Evolutionary conservation across 2,113 vertebrate genomes (phyloP).

Genomic region (rat (Rattus norvegicus)): DNA sequence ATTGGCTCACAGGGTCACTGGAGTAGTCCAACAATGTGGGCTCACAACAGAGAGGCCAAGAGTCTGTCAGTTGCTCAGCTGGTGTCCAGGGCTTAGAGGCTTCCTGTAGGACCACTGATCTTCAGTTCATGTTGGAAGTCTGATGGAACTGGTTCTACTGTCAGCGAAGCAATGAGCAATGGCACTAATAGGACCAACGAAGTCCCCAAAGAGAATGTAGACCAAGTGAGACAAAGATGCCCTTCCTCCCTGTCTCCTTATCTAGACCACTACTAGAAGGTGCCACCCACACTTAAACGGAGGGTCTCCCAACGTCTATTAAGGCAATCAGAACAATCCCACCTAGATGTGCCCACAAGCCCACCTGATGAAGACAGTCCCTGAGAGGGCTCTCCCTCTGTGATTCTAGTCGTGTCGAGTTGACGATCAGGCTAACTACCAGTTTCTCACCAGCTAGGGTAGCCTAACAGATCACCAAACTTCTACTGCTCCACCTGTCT

Average conservation of each 20-base stretch:
- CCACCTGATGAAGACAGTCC: neutral
- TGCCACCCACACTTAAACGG: neutral
- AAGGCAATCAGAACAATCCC: neutral
- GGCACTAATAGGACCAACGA: neutral
- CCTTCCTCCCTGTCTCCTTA: neutral
- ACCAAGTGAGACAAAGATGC: neutral
- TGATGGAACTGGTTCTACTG: neutral
- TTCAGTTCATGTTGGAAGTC: neutral
- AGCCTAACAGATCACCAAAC: neutral
- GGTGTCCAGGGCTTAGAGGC: neutral
- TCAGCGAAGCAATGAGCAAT: neutral
- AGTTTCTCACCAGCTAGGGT: neutral
- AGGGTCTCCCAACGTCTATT: neutral
- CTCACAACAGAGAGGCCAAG: neutral
- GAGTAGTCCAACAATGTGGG: neutral
- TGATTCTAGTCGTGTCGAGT: neutral
- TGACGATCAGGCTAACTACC: neutral
- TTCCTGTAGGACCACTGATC: neutral
- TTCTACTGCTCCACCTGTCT: too few species aligned
- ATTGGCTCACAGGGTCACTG: neutral
- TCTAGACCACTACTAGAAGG: neutral
- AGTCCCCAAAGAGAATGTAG: neutral
- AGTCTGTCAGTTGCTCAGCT: neutral
- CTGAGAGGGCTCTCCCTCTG: neutral
- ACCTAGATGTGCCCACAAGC: neutral